A percentile compares a stretch with the other conserved stretches of the same genome.
These are phyloP conservation scores for Napeogenes sylphis DNA, from an alignment of 2,888 invertebrate species.

Conservation along the genomic window DNA sequence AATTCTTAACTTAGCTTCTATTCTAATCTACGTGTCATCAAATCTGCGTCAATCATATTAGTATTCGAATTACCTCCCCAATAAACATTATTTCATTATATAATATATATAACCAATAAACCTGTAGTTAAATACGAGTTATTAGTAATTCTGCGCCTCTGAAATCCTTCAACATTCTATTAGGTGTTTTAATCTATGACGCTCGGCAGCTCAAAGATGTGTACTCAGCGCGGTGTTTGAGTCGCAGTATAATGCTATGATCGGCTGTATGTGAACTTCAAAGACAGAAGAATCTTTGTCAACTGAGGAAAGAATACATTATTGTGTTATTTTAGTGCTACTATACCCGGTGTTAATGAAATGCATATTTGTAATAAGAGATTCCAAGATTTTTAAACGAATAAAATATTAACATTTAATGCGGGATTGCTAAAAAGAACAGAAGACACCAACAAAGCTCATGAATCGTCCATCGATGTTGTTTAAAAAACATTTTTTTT, in stretches of 20 bases:
- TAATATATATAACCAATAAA: background rate
- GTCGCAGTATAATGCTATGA: slow-evolving; percentile 47
- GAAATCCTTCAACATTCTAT: background rate
- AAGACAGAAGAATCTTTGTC: slow-evolving; percentile 30
- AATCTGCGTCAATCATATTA: too few species aligned
- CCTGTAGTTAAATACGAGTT: background rate
- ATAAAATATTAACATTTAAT: too few species aligned
- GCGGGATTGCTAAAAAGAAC: too few species aligned
- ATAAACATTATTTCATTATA: background rate
- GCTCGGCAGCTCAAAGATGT: slow-evolving; percentile 64
- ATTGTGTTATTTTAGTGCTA: slow-evolving; percentile 16
- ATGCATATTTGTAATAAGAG: background rate
- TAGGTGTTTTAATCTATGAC: slow-evolving; percentile 42
- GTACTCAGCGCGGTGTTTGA: slow-evolving; percentile 42
- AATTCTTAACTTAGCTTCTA: too few species aligned
- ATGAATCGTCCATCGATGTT: too few species aligned
- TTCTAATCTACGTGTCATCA: too few species aligned
- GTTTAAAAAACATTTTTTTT: too few species aligned
- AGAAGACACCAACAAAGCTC: too few species aligned
- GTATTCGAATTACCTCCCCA: background rate
- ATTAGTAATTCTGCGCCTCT: background rate
- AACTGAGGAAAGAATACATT: slow-evolving; percentile 25
- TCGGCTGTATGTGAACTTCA: slow-evolving; percentile 40
- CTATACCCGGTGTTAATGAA: slow-evolving; percentile 1
- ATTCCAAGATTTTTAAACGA: too few species aligned